Base-by-base conservation (phyloP, 2,113 vertebrate genomes). In the Mormyrus lacerda region DNA sequence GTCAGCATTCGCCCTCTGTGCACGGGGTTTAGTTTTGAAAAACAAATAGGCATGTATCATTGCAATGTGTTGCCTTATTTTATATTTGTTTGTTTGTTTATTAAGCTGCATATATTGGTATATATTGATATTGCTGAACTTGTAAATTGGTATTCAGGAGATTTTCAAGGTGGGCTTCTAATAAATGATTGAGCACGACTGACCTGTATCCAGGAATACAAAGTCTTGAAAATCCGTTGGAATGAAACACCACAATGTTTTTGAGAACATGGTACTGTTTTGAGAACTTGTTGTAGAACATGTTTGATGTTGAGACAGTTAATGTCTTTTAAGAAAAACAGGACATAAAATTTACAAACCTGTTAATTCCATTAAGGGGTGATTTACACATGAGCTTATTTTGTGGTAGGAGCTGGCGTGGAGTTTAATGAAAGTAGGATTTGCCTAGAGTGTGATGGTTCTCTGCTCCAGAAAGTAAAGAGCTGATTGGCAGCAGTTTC, bases 401-500 rank as follows among this genome's bases (percentile, higher is more conserved):
- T 5, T 85, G 44, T 85, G 24, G 19, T 47, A 85, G 83, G 82
- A 24, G 42, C 44, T 85, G 44, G 39, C 8, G 3, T 45, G 9
- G 42, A 88, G n/a, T 50, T 7, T 79, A 79, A 27, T 55, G 69
- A 27, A 55, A 61, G 27, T 39, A 45, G 47, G 79, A 55, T 53
- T 53, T 82, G 50, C 13, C 17, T 47, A 15, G 15, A 90, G 84
- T 87, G 2, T 31, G 45, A 79, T 35, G 2, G 17, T 47, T 48
- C 85, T 45, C 65, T 65, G 27, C 47, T 87, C 65, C 42, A 87
- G 79, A 90, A 11, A 73, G 73, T 83, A 13, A 79, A 87, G 45
- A 53, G 65, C 47, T 90, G 48, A 88, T 87, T 51, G 48, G 48
- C 31, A n/a, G 85, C 47, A 73, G 79, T 91, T 91, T 82, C 92